A percentile compares a stretch with the other conserved stretches of the same genome.
phyloP scores from a whole-genome alignment of 2,113 vertebrate species.

The Albula glossodonta region DNA sequence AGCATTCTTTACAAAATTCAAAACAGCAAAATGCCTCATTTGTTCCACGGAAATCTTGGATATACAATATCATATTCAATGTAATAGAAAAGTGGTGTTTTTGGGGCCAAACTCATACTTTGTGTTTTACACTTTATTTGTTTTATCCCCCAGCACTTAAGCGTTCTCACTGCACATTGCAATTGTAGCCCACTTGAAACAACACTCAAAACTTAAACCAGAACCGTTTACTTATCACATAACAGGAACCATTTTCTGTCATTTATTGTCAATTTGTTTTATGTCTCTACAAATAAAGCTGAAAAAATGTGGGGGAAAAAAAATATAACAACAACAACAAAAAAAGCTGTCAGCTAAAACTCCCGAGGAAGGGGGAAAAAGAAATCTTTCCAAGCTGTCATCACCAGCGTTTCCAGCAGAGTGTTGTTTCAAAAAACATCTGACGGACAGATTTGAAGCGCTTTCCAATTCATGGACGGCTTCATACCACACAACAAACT shows the following conservation, averaged over 20 bases:
- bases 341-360: background rate
- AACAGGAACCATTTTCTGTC: conserved; percentile 35
- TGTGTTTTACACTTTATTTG: conserved; percentile 16
- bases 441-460: background rate
- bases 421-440: background rate
- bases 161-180: conserved; percentile 28
- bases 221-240: conserved; percentile 23
- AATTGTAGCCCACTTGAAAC: conserved; percentile 26
- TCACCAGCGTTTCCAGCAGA: background rate
- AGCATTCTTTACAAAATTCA: conserved; percentile 12
- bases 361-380: background rate
- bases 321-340: background rate
- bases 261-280: conserved; percentile 33
- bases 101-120: conserved; percentile 9
- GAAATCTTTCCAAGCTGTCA: background rate
- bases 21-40: background rate
- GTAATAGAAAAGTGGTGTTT: conserved; percentile 1
- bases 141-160: conserved; percentile 19
- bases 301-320: background rate
- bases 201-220: conserved; percentile 27
- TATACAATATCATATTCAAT: conserved; percentile 25
- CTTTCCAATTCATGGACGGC: background rate
- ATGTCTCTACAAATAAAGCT: background rate
- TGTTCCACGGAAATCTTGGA: background rate
- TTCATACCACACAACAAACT: background rate